Base-by-base conservation (phyloP, 2,113 vertebrate species). In the Microtus ochrogaster region DNA sequence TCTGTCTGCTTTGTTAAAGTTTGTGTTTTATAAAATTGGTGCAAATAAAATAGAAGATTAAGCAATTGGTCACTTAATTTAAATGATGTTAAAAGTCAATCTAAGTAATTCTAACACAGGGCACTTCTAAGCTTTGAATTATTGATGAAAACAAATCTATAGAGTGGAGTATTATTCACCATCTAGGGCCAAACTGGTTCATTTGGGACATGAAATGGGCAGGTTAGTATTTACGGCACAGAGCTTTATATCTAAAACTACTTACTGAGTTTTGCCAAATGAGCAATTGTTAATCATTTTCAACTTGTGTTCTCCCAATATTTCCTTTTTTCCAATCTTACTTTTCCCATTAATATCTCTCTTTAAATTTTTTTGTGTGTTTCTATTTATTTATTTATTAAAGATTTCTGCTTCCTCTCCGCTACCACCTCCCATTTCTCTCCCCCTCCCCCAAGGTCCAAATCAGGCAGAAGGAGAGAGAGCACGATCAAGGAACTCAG, bases 61-160 rank as follows among this genome's bases (percentile, higher is more conserved):
- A 95, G 47, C 52, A 92, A 96, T 93, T 94, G 91, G 66, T 81
- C 68, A 96, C 84, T 78, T 95, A 92, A 94, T 96, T 94, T 94
- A 95, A 96, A 89, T 61, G 44, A 78, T 52, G 85, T 86, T 79
- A 96, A 86, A 47, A 93, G 81, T 93, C 81, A 94, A 70, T 95
- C 11, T 26, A 88, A 88, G 88, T 77, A 72, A 92, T 96, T 96
- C 61, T 82, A 78, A 85, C 55, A 79, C 4, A 26, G 28, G 49
- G 12, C 52, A 58, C 13, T 90, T 96, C 91, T 61, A 79, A 11
- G 81, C 36, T 47, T 58, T 96, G 84, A 88, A 74, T 93, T 95
- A 93, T 91, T 92, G 90, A 95, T 92, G 61, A 94, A 96, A 44
- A 76, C 9, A 93, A 72, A 89, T 93, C 83, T 91, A 85, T 83